Conservation (phyloP, 1,140 invertebrate species). For the Orius insidiosus region DNA sequence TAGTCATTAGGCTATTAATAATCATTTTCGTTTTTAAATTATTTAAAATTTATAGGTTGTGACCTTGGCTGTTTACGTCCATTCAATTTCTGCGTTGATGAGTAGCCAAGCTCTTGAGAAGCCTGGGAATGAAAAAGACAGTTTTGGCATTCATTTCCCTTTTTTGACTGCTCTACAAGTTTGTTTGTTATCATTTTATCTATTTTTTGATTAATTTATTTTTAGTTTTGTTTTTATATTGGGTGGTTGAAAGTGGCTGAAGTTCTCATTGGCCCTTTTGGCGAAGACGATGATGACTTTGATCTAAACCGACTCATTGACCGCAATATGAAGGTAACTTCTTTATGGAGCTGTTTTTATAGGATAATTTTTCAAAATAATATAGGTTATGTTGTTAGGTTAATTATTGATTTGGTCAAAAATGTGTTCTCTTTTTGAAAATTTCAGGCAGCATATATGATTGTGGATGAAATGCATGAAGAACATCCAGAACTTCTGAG, state of each 20-base stretch:
- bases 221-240: slow-evolving; percentile 39
- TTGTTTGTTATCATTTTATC: slow-evolving; percentile 20
- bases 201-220: slow-evolving; percentile 17
- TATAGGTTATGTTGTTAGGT: neutral
- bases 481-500: slow-evolving; percentile 65
- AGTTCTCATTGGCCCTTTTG: slow-evolving; percentile 34
- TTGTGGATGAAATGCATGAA: slow-evolving; percentile 76
- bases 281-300: slow-evolving; percentile 76
- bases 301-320: slow-evolving; percentile 35
- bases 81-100: slow-evolving; percentile 32
- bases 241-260: slow-evolving; percentile 40
- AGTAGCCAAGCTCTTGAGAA: slow-evolving; percentile 32
- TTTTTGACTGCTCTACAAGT: slow-evolving; percentile 77
- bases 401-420: slow-evolving; percentile 1
- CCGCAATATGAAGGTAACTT: slow-evolving; percentile 34
- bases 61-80: slow-evolving; percentile 35
- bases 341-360: slow-evolving; percentile 33
- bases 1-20: neutral
- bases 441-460: slow-evolving; percentile 64
- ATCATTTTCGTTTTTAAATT: neutral
- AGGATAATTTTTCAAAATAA: neutral
- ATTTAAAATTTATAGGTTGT: slow-evolving; percentile 30
- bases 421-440: neutral
- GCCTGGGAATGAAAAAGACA: slow-evolving; percentile 26
- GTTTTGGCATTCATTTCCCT: slow-evolving; percentile 76